Evolutionary conservation across 2,888 invertebrate species (phyloP).

Genomic region (Andrena bucephala): DNA sequence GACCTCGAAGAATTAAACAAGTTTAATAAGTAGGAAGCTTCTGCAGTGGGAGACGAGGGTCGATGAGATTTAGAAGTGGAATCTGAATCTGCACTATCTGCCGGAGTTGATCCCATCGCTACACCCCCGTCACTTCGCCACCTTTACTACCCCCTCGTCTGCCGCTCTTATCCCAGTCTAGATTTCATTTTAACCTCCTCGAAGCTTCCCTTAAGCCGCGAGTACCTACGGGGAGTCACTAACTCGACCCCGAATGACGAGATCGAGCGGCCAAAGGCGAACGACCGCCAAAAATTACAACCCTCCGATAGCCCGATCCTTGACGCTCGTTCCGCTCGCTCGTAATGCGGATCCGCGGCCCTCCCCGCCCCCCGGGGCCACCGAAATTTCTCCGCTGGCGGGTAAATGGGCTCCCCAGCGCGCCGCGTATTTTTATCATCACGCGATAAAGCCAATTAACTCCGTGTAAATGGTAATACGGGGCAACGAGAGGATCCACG

Average conservation of each 20-base stretch:
- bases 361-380: not conserved
- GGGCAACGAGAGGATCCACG: constrained; percentile 4
- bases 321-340: not conserved
- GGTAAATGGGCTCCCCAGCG: not conserved
- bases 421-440: constrained; percentile 31
- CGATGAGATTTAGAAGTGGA: not conserved
- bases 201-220: constrained; percentile 7
- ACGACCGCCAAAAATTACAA: constrained; percentile 32
- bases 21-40: not conserved
- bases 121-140: not conserved
- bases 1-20: not conserved
- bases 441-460: constrained; percentile 61
- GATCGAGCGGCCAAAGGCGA: constrained; percentile 14
- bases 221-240: constrained; percentile 19
- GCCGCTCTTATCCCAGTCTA: constrained; percentile 12
- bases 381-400: not conserved
- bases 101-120: constrained; percentile 17
- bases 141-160: not conserved
- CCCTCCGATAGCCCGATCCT: not conserved
- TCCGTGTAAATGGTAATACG: constrained; percentile 57
- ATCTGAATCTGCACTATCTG: not conserved
- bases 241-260: constrained; percentile 43
- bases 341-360: not conserved
- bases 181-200: constrained; percentile 44
- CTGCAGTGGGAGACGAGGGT: not conserved